These are phyloP conservation scores for Lipophrys pholis DNA, from an alignment of 2,113 vertebrate species.

Conservation along the genomic window DNA sequence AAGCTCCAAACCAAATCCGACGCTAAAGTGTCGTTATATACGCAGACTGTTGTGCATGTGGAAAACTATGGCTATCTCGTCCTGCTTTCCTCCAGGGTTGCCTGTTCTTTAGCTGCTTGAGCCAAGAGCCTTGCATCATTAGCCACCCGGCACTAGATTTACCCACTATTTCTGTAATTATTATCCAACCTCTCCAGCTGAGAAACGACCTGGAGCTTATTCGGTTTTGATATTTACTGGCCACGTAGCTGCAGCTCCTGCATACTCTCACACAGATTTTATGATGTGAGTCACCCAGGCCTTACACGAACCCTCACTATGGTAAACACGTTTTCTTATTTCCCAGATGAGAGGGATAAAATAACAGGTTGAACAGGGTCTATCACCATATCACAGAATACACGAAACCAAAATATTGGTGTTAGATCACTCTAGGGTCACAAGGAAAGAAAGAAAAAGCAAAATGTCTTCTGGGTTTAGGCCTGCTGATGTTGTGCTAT, in stretches of 20 bases:
- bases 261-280: not conserved
- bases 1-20: not conserved
- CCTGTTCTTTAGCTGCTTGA: conserved; percentile 22
- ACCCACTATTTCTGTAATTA: conserved; percentile 46
- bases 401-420: not conserved
- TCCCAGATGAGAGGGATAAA: conserved; percentile 1
- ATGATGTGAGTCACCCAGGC: conserved; percentile 8
- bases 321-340: not conserved
- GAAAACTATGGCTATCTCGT: conserved; percentile 10
- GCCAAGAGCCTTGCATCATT: conserved; percentile 33
- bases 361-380: not conserved
- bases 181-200: conserved; percentile 36
- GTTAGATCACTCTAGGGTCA: too few species aligned
- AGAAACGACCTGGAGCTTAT: conserved; percentile 30
- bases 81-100: not conserved
- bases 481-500: not conserved
- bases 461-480: not conserved
- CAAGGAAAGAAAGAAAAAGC: too few species aligned
- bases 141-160: conserved; percentile 34
- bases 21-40: not conserved
- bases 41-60: conserved; percentile 1
- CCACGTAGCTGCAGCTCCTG: conserved; percentile 21
- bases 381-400: not conserved
- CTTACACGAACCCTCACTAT: conserved; percentile 1
- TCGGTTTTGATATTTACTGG: conserved; percentile 29